Conservation (phyloP, 2,113 vertebrate genomes). For the Percina caprodes region DNA sequence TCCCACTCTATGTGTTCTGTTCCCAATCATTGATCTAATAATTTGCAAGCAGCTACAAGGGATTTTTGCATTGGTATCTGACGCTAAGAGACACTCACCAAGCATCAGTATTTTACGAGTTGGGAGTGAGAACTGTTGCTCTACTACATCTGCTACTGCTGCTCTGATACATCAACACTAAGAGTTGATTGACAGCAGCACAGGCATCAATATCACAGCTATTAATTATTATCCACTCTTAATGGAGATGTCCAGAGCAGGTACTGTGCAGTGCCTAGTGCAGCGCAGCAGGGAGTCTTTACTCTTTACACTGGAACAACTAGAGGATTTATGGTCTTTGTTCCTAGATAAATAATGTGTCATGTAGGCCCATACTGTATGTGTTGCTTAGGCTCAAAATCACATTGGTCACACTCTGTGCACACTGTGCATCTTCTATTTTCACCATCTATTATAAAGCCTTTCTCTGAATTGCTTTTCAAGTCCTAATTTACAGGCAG, state of each 20-base stretch:
- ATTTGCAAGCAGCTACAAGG: slow-evolving; percentile 65
- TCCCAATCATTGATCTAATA: slow-evolving; percentile 72
- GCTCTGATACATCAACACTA: slow-evolving; percentile 29
- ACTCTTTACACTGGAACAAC: slow-evolving; percentile 49
- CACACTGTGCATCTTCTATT: slow-evolving; percentile 56
- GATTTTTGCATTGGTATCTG: too few relatives aligned
- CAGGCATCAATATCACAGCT: slow-evolving; percentile 57
- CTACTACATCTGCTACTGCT: slow-evolving; percentile 17
- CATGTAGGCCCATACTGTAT: slow-evolving; percentile 49
- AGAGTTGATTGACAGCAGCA: slow-evolving; percentile 63
- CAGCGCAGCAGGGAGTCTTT: slow-evolving; percentile 32
- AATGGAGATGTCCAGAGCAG: slow-evolving; percentile 56
- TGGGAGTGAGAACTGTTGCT: not conserved
- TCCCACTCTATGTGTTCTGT: slow-evolving; percentile 34
- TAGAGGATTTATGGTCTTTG: slow-evolving; percentile 36
- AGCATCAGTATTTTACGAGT: too few relatives aligned
- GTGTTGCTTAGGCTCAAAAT: slow-evolving; percentile 46
- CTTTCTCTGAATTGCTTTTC: slow-evolving; percentile 54
- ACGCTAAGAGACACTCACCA: too few relatives aligned
- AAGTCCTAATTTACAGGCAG: slow-evolving; percentile 53
- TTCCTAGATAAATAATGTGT: slow-evolving; percentile 45
- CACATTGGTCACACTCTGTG: slow-evolving; percentile 48
- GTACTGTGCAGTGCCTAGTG: slow-evolving; percentile 13
- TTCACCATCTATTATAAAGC: slow-evolving; percentile 60
- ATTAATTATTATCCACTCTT: slow-evolving; percentile 64